Evolutionary conservation across 2,797 vertebrate species (phyloP), one percentile per base, ranked within the genome.

Genomic region (Malurus splendens): DNA sequence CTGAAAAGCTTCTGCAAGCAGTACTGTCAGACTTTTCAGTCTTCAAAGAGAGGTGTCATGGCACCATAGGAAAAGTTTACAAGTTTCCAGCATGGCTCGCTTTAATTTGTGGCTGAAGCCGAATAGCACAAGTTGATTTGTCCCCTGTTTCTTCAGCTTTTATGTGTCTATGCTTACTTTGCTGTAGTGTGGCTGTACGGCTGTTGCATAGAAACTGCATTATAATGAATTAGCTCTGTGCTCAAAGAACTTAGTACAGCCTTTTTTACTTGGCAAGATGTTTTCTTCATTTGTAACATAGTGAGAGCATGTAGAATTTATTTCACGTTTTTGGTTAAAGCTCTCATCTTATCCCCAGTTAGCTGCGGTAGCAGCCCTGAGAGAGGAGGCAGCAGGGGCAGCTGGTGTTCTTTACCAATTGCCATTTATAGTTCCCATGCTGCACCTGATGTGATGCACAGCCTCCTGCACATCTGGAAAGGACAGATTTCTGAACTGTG

Each of bases 181-280:
- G 89, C 60, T 95, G 75, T 96, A 94, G 86, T 76, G 61, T 82
- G 89, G 76, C 71, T 91, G 45, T 96, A 93, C 70, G 80, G 90
- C 90, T 95, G 32, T 81, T 94, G 95, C 94, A 91, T 92, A 91
- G 94, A 93, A 95, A 76, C 45, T 94, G 92, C 95, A 76, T 93
- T 87, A 47, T 66, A 83, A 83, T 61, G 47, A 95, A 94, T 80
- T 72, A 86, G 47, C 66, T 92, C n/a, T 38, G 74, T 86, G 67
- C 36, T 91, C 61, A 83, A 86, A 79, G 54, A 86, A 85, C 71
- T 57, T 81, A 60, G 39, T 48, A 82, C 64, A 79, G 41, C 14
- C 18, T 84, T 92, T 89, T 82, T 42, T 92, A 48, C 55, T 67
- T 90, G 82, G 23, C 75, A 82, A 89, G 78, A 82, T 78, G 59